phyloP scores from a whole-genome alignment of 2,113 vertebrate species.

The Microtus montanus region DNA sequence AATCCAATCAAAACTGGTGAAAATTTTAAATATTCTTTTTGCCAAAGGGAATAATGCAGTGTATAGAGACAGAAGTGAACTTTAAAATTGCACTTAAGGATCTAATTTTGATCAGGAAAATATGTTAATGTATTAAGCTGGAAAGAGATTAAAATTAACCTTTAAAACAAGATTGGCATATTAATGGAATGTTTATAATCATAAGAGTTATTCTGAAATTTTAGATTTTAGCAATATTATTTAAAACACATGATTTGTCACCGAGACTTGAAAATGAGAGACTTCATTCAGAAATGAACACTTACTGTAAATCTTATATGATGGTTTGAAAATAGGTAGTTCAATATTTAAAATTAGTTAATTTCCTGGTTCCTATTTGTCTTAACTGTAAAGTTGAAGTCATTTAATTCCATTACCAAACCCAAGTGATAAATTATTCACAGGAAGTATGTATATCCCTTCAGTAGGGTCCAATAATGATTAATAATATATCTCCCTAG shows the following conservation, averaged over 20 bases:
- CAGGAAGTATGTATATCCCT: not conserved
- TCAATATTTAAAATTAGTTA: not conserved
- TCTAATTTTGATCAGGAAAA: not conserved
- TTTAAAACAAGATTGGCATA: slow-evolving; percentile 10
- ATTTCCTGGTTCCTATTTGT: not conserved
- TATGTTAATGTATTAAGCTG: not conserved
- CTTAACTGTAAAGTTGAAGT: not conserved
- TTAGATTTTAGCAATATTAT: not conserved
- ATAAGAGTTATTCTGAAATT: not conserved
- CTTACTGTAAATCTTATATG: not conserved
- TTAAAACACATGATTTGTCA: not conserved
- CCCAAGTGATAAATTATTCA: not conserved
- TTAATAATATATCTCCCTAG: not conserved
- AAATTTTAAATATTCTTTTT: not conserved
- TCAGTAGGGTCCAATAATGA: not conserved
- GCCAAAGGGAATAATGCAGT: not conserved
- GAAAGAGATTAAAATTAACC: not conserved
- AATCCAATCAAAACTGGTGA: accelerated
- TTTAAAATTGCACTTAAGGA: not conserved
- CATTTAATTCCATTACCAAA: not conserved
- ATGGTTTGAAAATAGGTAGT: not conserved
- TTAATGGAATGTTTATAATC: not conserved
- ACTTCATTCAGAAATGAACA: not conserved
- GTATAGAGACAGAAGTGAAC: not conserved
- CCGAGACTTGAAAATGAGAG: not conserved